Percentiles rank a stretch among this genome's conserved stretches.
Evolutionary conservation across 2,888 invertebrate species (phyloP).

Genomic region (Dryobotodes eremita): DNA sequence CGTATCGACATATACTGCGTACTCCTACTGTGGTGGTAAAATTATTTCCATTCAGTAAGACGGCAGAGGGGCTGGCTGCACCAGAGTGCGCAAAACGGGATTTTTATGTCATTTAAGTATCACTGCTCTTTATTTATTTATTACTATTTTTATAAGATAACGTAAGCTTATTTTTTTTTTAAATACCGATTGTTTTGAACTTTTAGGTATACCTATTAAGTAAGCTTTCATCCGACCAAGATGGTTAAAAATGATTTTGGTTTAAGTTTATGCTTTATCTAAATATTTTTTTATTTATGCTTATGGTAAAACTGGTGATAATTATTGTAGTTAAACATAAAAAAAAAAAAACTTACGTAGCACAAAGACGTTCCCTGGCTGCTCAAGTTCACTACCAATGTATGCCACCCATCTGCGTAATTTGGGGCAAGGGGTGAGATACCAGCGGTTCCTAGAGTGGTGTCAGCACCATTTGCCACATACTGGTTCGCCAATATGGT

Average conservation of each 20-base stretch:
- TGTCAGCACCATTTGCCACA: conserved; percentile 29
- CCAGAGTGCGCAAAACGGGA: not conserved
- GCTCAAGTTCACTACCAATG: conserved; percentile 22
- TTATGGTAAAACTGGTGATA: not conserved
- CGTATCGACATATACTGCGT: not conserved
- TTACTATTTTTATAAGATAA: not conserved
- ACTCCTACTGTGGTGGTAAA: not conserved
- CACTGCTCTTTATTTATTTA: not conserved
- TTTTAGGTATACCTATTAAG: not conserved
- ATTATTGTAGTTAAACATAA: not conserved
- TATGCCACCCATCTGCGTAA: conserved; percentile 48
- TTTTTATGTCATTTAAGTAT: not conserved
- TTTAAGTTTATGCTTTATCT: not conserved
- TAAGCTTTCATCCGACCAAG: not conserved
- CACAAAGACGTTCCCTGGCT: conserved; percentile 43
- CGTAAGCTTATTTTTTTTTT: too few relatives aligned
- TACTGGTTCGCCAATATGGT: conserved; percentile 72
- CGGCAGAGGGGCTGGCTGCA: too few relatives aligned
- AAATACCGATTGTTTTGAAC: not conserved
- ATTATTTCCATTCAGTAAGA: not conserved
- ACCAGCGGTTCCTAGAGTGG: conserved; percentile 38
- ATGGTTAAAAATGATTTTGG: not conserved
- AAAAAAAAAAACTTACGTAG: conserved; percentile 41
- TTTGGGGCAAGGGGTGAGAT: conserved; percentile 17
- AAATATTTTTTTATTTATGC: not conserved